Conservation (phyloP, 1,140 invertebrate genomes). For the Aphelenchoides besseyi region DNA sequence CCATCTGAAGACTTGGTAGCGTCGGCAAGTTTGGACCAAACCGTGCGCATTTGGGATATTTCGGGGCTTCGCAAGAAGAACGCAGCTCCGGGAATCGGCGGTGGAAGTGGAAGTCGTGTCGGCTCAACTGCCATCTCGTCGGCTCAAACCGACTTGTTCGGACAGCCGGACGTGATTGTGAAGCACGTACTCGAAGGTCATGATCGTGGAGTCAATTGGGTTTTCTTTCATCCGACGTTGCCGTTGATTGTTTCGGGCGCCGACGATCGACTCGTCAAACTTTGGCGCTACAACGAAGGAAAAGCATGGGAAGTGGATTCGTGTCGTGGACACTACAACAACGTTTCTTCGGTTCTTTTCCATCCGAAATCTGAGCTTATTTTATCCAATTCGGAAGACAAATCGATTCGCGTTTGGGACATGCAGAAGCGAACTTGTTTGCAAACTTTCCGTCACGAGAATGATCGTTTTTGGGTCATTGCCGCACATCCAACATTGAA, state of each 20-base stretch:
- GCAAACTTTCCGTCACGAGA: slow-evolving; percentile 79
- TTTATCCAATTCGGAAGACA: slow-evolving; percentile 94
- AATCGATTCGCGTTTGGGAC: slow-evolving; percentile 96
- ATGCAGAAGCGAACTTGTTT: slow-evolving; percentile 94
- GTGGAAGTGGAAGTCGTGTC: slow-evolving; percentile 65
- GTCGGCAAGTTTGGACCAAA: slow-evolving; percentile 94
- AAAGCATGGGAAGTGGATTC: slow-evolving; percentile 99
- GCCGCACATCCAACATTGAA: slow-evolving; percentile 76
- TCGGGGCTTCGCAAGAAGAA: slow-evolving; percentile 92
- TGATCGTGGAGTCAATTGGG: slow-evolving; percentile 95
- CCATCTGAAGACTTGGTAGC: slow-evolving; percentile 92
- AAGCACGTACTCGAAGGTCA: slow-evolving; percentile 97
- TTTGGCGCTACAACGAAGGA: slow-evolving; percentile 98
- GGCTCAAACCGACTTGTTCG: slow-evolving; percentile 87
- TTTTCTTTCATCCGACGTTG: slow-evolving; percentile 86
- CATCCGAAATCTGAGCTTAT: slow-evolving; percentile 95
- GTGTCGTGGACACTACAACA: slow-evolving; percentile 97
- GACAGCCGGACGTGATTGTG: slow-evolving; percentile 84
- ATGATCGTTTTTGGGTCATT: slow-evolving; percentile 94
- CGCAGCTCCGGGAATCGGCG: slow-evolving; percentile 82
- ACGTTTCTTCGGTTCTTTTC: slow-evolving; percentile 95
- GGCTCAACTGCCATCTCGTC: slow-evolving; percentile 68
- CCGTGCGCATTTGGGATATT: slow-evolving; percentile 98
- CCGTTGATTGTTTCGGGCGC: slow-evolving; percentile 94
- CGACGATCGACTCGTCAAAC: slow-evolving; percentile 92